A percentile compares a stretch with the other conserved stretches of the same genome.
phyloP scores from a whole-genome alignment of 2,888 invertebrate genomes.

The Euclidia mi region DNA sequence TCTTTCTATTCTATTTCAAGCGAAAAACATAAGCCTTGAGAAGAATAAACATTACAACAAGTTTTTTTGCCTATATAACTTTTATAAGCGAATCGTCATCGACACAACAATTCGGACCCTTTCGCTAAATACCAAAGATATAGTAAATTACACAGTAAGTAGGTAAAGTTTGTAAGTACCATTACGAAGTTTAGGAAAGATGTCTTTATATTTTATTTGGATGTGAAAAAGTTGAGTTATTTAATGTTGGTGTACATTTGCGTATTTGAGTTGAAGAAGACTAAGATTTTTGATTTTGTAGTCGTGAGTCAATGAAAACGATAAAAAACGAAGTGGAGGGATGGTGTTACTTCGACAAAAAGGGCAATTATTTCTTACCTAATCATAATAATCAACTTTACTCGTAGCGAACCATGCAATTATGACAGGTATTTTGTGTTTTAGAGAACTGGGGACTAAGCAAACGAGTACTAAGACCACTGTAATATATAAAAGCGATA shows the following conservation, averaged over 20 bases:
- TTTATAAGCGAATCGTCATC: conserved; percentile 9
- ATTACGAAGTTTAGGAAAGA: conserved; percentile 37
- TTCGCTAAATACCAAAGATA: conserved; percentile 34
- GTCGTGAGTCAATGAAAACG: no score
- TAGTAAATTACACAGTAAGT: conserved; percentile 37
- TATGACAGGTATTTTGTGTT: no score
- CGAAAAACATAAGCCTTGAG: not conserved
- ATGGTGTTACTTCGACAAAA: no score
- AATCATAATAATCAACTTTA: no score
- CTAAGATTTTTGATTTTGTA: not conserved
- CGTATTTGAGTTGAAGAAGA: not conserved
- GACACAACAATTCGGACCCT: conserved; percentile 25
- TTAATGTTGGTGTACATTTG: conserved; percentile 9
- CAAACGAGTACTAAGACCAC: no score
- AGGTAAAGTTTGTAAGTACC: conserved; percentile 30
- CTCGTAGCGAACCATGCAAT: no score
- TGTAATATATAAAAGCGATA: no score
- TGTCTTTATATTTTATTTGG: conserved; percentile 34
- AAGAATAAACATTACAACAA: not conserved
- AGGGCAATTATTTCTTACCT: no score
- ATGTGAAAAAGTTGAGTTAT: conserved; percentile 35
- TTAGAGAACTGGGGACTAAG: no score
- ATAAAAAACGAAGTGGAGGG: no score
- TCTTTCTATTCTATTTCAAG: not conserved
- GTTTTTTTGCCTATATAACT: not conserved